Conservation (phyloP, 2,113 vertebrate genomes). For the Sarotherodon lohbergeri region DNA sequence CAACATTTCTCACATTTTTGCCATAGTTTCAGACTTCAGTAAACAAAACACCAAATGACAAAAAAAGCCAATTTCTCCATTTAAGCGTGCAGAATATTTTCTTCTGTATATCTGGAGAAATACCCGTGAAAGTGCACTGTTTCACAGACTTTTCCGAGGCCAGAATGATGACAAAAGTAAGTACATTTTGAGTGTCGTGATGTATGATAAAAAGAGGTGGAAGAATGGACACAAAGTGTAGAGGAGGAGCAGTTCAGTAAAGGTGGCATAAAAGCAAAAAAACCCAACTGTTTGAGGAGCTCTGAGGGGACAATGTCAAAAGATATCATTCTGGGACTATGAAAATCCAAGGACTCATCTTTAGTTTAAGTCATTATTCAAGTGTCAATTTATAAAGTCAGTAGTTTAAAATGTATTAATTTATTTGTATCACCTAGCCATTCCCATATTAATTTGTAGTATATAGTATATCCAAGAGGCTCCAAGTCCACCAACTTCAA, state of each 20-base stretch:
- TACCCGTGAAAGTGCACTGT: neutral
- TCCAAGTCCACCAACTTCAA: neutral
- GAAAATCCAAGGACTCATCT: neutral
- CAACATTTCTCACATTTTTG: neutral
- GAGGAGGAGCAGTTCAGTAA: neutral
- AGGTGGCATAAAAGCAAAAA: neutral
- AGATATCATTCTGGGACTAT: neutral
- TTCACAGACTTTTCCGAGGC: neutral
- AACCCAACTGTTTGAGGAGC: accelerated
- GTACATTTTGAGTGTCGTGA: neutral
- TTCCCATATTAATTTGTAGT: neutral
- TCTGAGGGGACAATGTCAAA: neutral
- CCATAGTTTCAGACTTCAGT: neutral
- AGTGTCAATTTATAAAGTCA: neutral
- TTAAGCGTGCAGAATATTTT: neutral
- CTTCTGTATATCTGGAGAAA: neutral
- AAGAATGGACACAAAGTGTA: neutral
- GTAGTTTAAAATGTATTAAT: neutral
- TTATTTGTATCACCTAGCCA: neutral
- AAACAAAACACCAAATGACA: neutral
- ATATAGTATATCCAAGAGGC: neutral
- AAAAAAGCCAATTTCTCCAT: neutral
- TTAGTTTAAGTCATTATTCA: neutral
- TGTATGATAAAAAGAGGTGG: neutral
- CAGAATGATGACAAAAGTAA: neutral